Base-by-base conservation (phyloP, 2,113 vertebrate species). In the Percina caprodes region DNA sequence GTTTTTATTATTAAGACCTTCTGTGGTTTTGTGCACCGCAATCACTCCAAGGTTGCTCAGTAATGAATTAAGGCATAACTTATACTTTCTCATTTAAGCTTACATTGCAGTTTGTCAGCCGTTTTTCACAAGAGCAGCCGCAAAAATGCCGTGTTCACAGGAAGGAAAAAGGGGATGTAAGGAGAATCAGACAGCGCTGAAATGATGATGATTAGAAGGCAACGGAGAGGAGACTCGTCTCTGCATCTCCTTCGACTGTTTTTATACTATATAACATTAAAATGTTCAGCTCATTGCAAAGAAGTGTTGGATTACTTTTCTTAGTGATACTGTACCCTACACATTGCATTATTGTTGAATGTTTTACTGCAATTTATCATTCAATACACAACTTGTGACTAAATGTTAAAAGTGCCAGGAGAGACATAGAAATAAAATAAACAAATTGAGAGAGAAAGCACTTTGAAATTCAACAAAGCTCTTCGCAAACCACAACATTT, bases 201-300 rank as follows among this genome's bases (percentile, higher is more conserved):
- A 23, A 61, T 12, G 55, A 60, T 14, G 65, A 33, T 68, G 46
- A 68, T 68, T 12, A 51, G 63, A 66, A 66, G 23, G 63, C n/a
- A 18, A 49, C 33, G 5, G 33, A 6, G 12, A 21, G 6, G 39
- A 65, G 63, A 66, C 23, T 18, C n/a, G 1, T 66, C 4, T 11
- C 63, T 48, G 23, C 23, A 46, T 45, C 42, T 45, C 39, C n/a
- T 66, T 16, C 62, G 26, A 24, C 62, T 15, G 62, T 16, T 46
- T 24, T 45, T 23, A 65, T n/a, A 23, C 62, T 46, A 15, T 45
- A 16, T 18, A 45, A 65, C 21, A 21, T 11, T 11, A 12, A 33
- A 21, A 18, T 1, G 3, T 45, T 42, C 21, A 62, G 23, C 42
- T 48, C 42, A 13, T 8, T 39, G 35, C 63, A 69, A 16, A 13